These are phyloP conservation scores for Microctonus hyperodae DNA, from an alignment of 2,888 invertebrate species.

Conservation along the genomic window DNA sequence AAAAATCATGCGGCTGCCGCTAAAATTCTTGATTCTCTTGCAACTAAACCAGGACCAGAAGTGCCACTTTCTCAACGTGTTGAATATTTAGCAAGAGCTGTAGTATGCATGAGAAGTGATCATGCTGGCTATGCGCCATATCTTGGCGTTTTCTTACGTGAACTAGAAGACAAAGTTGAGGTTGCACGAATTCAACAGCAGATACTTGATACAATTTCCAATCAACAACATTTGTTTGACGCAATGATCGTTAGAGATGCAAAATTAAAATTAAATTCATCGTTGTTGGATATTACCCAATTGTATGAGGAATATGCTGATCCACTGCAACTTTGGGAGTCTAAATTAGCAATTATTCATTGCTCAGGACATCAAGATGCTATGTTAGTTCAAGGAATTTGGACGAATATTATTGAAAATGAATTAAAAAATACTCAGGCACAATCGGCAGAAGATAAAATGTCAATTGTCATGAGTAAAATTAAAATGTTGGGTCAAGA, in stretches of 20 bases:
- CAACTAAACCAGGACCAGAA: slow-evolving; percentile 75
- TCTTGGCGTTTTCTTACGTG: slow-evolving; percentile 81
- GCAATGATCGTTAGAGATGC: slow-evolving; percentile 64
- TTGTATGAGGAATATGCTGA: slow-evolving; percentile 93
- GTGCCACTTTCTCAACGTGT: slow-evolving; percentile 82
- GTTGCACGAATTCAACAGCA: slow-evolving; percentile 85
- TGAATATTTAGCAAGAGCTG: slow-evolving; percentile 90
- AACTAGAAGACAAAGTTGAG: slow-evolving; percentile 92
- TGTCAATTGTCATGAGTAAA: slow-evolving; percentile 77
- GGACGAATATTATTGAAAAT: slow-evolving; percentile 81
- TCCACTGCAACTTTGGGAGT: slow-evolving; percentile 88
- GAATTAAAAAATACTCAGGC: slow-evolving; percentile 66
- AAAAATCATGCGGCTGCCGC: slow-evolving; percentile 93
- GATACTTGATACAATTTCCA: slow-evolving; percentile 73
- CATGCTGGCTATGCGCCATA: slow-evolving; percentile 75
- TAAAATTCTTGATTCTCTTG: slow-evolving; percentile 85
- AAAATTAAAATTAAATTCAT: slow-evolving; percentile 77
- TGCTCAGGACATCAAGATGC: slow-evolving; percentile 93
- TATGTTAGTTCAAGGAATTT: slow-evolving; percentile 86
- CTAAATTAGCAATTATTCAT: slow-evolving; percentile 92
- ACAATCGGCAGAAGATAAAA: slow-evolving; percentile 67
- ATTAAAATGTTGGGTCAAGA: slow-evolving; percentile 78
- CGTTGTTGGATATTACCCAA: slow-evolving; percentile 86
- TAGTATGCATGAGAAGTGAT: slow-evolving; percentile 94
- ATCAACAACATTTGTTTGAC: slow-evolving; percentile 57